phyloP scores from a whole-genome alignment of 2,797 vertebrate species.

The Gymnocypris eckloni region DNA sequence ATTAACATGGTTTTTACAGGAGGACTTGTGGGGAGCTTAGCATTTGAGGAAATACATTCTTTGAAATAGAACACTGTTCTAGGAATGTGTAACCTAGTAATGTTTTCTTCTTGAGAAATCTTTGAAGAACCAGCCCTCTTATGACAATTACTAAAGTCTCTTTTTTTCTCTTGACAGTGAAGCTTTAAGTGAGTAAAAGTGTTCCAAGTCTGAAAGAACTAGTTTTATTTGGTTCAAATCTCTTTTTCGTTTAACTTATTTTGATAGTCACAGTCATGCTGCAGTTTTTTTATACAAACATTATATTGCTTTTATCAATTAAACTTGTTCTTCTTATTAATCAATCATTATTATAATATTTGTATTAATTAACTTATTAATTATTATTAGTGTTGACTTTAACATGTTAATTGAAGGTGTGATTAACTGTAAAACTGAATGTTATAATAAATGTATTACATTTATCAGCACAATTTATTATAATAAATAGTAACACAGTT shows the following conservation, averaged over 20 bases:
- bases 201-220: not conserved
- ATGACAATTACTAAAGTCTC: not conserved
- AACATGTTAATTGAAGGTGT: not conserved
- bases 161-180: not conserved
- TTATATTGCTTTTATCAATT: not conserved
- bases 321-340: not conserved
- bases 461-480: no score
- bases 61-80: conserved; percentile 6
- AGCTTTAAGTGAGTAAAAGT: conserved; percentile 4
- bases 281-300: not conserved
- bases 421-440: not conserved
- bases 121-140: not conserved
- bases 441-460: no score
- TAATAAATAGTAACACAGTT: no score
- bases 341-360: not conserved
- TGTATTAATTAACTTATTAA: not conserved
- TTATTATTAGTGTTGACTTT: not conserved
- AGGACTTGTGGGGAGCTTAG: conserved; percentile 38
- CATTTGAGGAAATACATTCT: conserved; percentile 32
- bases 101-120: not conserved
- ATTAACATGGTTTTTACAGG: conserved; percentile 43
- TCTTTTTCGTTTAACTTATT: not conserved
- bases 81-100: conserved; percentile 4
- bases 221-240: not conserved
- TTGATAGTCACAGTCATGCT: not conserved